Evolutionary conservation across 2,113 vertebrate species (phyloP), one percentile per base, ranked within the genome.

Genomic region (Ardeotis arabs): DNA sequence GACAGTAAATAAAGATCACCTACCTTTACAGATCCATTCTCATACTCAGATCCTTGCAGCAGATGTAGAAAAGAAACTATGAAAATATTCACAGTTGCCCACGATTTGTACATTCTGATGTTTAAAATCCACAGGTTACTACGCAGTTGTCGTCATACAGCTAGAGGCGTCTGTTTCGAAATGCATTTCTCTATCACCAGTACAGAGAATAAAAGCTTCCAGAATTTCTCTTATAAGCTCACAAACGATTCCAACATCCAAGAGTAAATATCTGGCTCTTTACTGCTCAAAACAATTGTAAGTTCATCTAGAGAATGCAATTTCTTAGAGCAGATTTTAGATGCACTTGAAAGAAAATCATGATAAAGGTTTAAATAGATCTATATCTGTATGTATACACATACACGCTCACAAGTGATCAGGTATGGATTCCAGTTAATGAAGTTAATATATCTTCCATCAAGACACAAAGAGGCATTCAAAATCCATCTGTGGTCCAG

Each of bases 71-170:
- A 97, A 89, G 95, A 98, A 94, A 98, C 94, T 63, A 98, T 84
- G 85, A 98, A 96, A 94, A 98, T 91, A 94, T 98, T 98, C 97
- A 97, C 81, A 95, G 97, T 64, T 92, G 96, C 93, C 97, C 98
- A 98, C 90, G 85, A 92, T 97, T 96, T 98, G 97, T 97, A 97
- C 99, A 99, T 99, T 97, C 95, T 98, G 96, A 93, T 96, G 91
- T 80, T 96, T 84, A 95, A 95, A 92, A 92, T 91, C 96, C 96
- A 95, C 96, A 87, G 95, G 95, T 96, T 89, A 94, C 93, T 97
- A 97, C 12, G 59, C 93, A 92, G 94, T 95, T 39, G 96, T 96
- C n/a, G 95, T 92, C 45, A 91, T 94, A 83, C 88, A 97, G 96
- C 89, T 95, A 85, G 78, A 97, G 80, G 90, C 72, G 77, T 94